These are phyloP conservation scores for Gavialis gangeticus DNA, from an alignment of 2,113 vertebrate genomes.

Conservation along the genomic window DNA sequence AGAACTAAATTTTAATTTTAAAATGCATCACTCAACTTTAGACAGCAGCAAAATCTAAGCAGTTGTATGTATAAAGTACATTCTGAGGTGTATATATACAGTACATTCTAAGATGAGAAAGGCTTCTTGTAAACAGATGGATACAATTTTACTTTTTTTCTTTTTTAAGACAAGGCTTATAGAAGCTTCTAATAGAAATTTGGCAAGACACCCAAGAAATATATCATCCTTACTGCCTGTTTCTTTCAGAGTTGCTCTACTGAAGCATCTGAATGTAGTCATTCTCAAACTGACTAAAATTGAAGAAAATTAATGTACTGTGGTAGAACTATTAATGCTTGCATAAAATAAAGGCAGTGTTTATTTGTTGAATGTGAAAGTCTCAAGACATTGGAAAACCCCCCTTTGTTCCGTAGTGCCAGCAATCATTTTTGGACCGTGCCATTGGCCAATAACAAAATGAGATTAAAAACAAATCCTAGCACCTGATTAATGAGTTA, in stretches of 20 bases:
- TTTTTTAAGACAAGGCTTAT: background rate
- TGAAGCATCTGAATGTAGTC: background rate
- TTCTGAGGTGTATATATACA: background rate
- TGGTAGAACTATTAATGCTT: background rate
- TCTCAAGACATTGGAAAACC: background rate
- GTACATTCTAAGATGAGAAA: constrained; percentile 10
- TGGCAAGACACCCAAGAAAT: background rate
- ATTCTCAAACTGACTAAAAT: background rate
- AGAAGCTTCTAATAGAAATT: background rate
- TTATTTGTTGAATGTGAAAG: background rate
- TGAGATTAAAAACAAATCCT: background rate
- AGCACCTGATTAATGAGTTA: background rate
- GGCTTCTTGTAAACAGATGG: background rate
- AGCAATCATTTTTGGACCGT: background rate
- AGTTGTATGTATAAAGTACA: background rate
- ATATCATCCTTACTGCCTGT: background rate
- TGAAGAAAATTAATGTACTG: background rate
- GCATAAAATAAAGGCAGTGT: background rate
- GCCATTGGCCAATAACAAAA: background rate
- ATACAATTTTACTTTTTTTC: background rate
- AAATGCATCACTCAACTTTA: background rate
- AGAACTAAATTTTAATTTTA: background rate
- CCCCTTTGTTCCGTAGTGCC: background rate
- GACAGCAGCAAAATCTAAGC: background rate
- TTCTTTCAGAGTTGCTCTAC: background rate